Percentiles rank a stretch among this genome's conserved stretches.
Conservation (phyloP, 2,888 invertebrate species). For the Lordiphosa andalusiaca region DNA sequence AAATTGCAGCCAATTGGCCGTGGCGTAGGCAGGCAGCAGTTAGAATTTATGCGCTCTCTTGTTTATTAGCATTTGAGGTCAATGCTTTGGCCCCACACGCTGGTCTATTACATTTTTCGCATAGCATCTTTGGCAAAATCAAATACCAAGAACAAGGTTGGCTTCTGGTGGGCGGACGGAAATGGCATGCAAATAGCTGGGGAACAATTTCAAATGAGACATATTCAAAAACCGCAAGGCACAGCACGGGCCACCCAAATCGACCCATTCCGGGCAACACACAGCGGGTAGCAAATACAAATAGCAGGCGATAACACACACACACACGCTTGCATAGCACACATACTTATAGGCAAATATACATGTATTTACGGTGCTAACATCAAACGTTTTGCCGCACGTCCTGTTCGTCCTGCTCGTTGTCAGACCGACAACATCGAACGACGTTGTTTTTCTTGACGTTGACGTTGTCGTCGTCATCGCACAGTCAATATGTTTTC, state of each 20-base stretch:
- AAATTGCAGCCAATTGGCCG: slow-evolving; percentile 77
- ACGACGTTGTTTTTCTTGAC: slow-evolving; percentile 65
- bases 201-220: slow-evolving; percentile 72
- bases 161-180: neutral
- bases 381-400: slow-evolving; percentile 67
- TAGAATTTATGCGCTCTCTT: slow-evolving; percentile 69
- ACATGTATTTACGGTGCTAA: slow-evolving; percentile 64
- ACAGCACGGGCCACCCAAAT: slow-evolving; percentile 7
- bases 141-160: slow-evolving; percentile 47
- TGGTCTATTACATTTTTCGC: neutral
- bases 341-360: slow-evolving; percentile 54
- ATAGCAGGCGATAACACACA: slow-evolving; percentile 45
- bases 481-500: slow-evolving; percentile 77
- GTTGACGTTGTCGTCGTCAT: slow-evolving; percentile 49
- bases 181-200: slow-evolving; percentile 31
- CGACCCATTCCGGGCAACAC: neutral
- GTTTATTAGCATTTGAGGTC: slow-evolving; percentile 72
- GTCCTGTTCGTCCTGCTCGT: slow-evolving; percentile 7
- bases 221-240: slow-evolving; percentile 55
- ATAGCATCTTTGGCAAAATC: slow-evolving; percentile 49
- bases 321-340: slow-evolving; percentile 14
- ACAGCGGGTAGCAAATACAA: slow-evolving; percentile 50
- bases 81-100: slow-evolving; percentile 30
- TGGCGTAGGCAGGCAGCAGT: slow-evolving; percentile 47
- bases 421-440: slow-evolving; percentile 11